Percentiles rank a stretch among this genome's conserved stretches.
Conservation (phyloP, 2,113 vertebrate species). For the Xenopus tropicalis region UCB_Xtro_10.0 CM004445.2:117959501-117960000, state of each 20-base stretch:
- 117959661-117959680: slow-evolving; percentile 13
- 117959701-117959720: not conserved
- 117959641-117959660: not conserved
- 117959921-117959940: too few species aligned
- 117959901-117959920: too few species aligned
- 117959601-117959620: too few species aligned
- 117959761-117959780: not conserved
- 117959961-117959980: too few species aligned
- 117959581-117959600: too few species aligned
- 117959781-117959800: not conserved
- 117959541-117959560: too few species aligned
- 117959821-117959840: slow-evolving; percentile 1
- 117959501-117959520: too few species aligned
- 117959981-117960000: too few species aligned
- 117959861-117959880: slow-evolving; percentile 24
- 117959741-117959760: slow-evolving; percentile 9
- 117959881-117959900: not conserved
- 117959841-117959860: slow-evolving; percentile 5
- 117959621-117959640: not conserved
- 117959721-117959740: slow-evolving; percentile 16
- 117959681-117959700: slow-evolving; percentile 23
- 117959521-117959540: too few species aligned
- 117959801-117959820: not conserved
- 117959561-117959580: too few species aligned
- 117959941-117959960: too few species aligned